Percentiles rank a stretch among this genome's conserved stretches.
phyloP scores from a whole-genome alignment of 2,888 invertebrate genomes.

The Rugalucina vietnamica region DNA sequence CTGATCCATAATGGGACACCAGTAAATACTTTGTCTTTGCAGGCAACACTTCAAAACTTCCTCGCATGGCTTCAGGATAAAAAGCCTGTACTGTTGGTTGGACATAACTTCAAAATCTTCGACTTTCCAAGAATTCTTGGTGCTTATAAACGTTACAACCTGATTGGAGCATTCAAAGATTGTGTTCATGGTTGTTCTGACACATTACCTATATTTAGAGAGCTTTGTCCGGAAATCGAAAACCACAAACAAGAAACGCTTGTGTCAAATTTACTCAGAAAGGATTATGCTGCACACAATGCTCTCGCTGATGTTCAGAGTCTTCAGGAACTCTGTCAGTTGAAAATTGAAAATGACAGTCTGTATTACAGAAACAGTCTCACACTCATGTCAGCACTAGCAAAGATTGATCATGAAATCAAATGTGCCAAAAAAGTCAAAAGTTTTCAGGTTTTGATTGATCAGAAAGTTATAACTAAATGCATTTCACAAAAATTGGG shows the following conservation, averaged over 20 bases:
- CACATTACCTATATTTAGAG: constrained; percentile 24
- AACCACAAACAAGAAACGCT: constrained; percentile 28
- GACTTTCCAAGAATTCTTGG: constrained; percentile 33
- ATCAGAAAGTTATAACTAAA: not conserved
- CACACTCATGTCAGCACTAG: not conserved
- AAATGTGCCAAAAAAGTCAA: not conserved
- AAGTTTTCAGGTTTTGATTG: not conserved
- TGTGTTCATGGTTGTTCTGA: constrained; percentile 25
- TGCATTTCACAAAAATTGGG: not conserved
- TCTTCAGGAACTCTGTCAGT: constrained; percentile 15
- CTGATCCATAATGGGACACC: constrained; percentile 30
- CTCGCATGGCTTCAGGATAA: constrained; percentile 3
- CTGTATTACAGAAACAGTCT: not conserved
- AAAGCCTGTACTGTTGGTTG: constrained; percentile 4
- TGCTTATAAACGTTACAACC: not conserved
- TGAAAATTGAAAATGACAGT: not conserved
- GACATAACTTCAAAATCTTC: constrained; percentile 39
- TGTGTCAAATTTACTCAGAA: not conserved
- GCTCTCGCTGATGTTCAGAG: constrained; percentile 40
- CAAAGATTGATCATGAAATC: not conserved
- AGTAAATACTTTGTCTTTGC: constrained; percentile 10
- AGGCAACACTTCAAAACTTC: not conserved
- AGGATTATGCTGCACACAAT: constrained; percentile 42
- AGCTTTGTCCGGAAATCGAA: constrained; percentile 13
- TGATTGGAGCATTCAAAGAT: constrained; percentile 8